Evolutionary conservation across 2,888 invertebrate species (phyloP).

Genomic region (Didymodactylos carnosus): DNA sequence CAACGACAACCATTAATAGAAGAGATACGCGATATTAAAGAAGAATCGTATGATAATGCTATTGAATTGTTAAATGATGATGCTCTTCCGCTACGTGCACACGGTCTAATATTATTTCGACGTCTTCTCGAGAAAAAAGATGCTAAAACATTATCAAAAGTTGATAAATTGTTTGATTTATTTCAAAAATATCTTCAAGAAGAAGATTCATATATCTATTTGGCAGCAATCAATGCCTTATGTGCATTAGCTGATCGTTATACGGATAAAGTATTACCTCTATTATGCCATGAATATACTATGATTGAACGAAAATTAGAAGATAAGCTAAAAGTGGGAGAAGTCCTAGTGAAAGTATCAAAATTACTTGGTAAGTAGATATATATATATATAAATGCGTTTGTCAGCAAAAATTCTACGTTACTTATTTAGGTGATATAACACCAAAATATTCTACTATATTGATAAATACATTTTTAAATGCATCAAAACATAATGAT

Average conservation of each 20-base stretch:
- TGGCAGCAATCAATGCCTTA: constrained; percentile 55
- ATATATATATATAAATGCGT: background rate
- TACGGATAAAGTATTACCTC: constrained; percentile 49
- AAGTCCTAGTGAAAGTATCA: constrained; percentile 53
- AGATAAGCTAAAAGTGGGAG: constrained; percentile 56
- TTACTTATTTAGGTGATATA: constrained; percentile 53
- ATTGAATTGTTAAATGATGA: constrained; percentile 49
- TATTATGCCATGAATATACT: constrained; percentile 48
- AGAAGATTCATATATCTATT: constrained; percentile 59
- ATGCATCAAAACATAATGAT: constrained; percentile 50
- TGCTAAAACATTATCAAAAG: constrained; percentile 39
- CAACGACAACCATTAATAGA: background rate
- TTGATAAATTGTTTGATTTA: constrained; percentile 45
- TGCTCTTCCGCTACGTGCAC: constrained; percentile 56
- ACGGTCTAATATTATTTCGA: constrained; percentile 52
- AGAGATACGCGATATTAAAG: background rate
- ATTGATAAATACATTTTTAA: constrained; percentile 51
- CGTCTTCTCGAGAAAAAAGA: constrained; percentile 51
- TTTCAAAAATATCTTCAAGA: constrained; percentile 57
- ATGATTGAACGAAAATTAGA: constrained; percentile 19
- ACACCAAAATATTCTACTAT: constrained; percentile 48
- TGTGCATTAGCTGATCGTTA: constrained; percentile 47
- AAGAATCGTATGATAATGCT: constrained; percentile 41
- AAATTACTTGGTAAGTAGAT: constrained; percentile 46
- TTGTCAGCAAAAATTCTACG: background rate